A percentile compares a stretch with the other conserved stretches of the same genome.
phyloP scores from a whole-genome alignment of 1,140 invertebrate genomes.

The Drosophila lacertosa region DNA sequence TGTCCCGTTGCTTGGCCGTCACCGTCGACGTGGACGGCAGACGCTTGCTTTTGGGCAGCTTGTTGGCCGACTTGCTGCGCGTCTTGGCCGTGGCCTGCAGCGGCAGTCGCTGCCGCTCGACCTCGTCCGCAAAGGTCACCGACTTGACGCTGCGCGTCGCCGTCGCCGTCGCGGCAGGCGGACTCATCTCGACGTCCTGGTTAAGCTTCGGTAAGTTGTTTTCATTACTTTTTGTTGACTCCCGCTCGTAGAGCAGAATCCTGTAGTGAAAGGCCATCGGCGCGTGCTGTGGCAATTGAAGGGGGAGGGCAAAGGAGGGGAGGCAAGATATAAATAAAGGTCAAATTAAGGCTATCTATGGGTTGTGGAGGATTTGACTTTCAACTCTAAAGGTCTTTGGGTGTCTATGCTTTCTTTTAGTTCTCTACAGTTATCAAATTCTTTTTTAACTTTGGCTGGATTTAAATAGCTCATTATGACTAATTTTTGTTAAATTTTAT shows the following conservation, averaged over 20 bases:
- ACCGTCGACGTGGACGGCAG: too few species aligned
- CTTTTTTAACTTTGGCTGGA: too few species aligned
- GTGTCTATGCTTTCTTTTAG: too few species aligned
- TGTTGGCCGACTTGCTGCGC: slow-evolving; percentile 19
- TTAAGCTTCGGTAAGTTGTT: slow-evolving; percentile 68
- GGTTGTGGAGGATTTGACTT: too few species aligned
- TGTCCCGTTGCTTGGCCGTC: slow-evolving; percentile 32
- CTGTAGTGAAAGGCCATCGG: slow-evolving; percentile 79
- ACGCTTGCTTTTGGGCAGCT: slow-evolving; percentile 38
- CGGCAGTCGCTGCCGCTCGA: slow-evolving; percentile 31
- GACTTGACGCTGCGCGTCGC: slow-evolving; percentile 47
- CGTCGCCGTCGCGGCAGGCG: slow-evolving; percentile 3
- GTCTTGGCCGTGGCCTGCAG: slow-evolving; percentile 17
- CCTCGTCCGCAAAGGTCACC: slow-evolving; percentile 68
- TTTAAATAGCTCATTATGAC: too few species aligned
- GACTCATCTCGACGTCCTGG: slow-evolving; percentile 54
- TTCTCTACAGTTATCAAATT: too few species aligned
- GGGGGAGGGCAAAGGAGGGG: neutral
- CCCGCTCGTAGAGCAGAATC: slow-evolving; percentile 67
- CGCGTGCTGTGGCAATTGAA: slow-evolving; percentile 53
- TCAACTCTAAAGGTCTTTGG: too few species aligned
- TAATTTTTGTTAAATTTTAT: too few species aligned
- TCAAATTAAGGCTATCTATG: neutral
- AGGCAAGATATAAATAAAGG: slow-evolving; percentile 11
- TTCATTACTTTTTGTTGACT: slow-evolving; percentile 57